Conservation (phyloP, 2,113 vertebrate genomes). For the Brachionichthys hirsutus region DNA sequence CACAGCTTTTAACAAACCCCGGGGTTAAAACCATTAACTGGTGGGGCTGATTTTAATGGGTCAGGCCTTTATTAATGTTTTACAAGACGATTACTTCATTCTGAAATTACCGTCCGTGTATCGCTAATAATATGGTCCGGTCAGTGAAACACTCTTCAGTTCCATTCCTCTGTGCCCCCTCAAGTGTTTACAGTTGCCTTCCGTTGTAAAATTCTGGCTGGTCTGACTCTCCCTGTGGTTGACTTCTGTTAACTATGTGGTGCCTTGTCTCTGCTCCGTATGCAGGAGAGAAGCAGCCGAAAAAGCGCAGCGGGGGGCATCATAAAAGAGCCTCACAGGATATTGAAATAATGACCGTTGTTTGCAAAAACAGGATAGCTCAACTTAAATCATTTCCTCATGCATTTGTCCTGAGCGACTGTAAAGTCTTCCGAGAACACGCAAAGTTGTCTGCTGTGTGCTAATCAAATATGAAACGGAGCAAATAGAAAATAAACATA, state of each 20-base stretch:
- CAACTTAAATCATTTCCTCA: slow-evolving; percentile 70
- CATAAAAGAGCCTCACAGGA: slow-evolving; percentile 69
- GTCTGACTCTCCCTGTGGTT: slow-evolving; percentile 43
- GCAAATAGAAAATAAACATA: slow-evolving; percentile 48
- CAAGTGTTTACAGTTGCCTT: slow-evolving; percentile 56
- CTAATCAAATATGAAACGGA: slow-evolving; percentile 68
- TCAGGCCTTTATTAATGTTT: slow-evolving; percentile 54
- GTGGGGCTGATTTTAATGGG: slow-evolving; percentile 40
- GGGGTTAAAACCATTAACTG: slow-evolving; percentile 49
- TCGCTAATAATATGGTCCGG: slow-evolving; percentile 43
- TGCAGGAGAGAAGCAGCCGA: slow-evolving; percentile 32
- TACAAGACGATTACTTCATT: slow-evolving; percentile 51
- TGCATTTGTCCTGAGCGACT: slow-evolving; percentile 59
- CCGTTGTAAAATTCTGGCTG: slow-evolving; percentile 55
- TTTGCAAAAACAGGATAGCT: slow-evolving; percentile 58
- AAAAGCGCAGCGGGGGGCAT: slow-evolving; percentile 44
- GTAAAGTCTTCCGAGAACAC: slow-evolving; percentile 69
- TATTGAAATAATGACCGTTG: slow-evolving; percentile 71
- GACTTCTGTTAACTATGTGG: slow-evolving; percentile 50
- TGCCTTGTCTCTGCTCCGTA: slow-evolving; percentile 43
- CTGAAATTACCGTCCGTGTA: slow-evolving; percentile 37
- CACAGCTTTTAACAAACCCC: slow-evolving; percentile 24
- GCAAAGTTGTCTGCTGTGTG: slow-evolving; percentile 65
- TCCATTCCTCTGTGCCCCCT: slow-evolving; percentile 32
- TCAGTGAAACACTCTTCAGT: slow-evolving; percentile 22